phyloP scores from a whole-genome alignment of 2,113 vertebrate species.

The Osmerus mordax region DNA sequence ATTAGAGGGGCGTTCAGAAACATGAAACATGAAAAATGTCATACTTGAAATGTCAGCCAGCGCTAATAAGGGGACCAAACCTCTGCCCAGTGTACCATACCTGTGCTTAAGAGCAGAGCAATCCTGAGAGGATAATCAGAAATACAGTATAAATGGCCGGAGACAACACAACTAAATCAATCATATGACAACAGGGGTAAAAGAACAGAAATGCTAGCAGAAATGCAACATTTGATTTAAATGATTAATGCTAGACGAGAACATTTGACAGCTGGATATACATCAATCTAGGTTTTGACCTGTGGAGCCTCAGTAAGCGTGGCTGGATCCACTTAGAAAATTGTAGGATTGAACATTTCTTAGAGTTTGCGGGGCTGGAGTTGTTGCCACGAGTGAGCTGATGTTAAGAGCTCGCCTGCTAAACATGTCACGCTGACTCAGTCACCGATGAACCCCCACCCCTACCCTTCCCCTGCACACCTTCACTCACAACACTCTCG shows the following conservation, averaged over 20 bases:
- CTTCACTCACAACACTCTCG: constrained; percentile 58
- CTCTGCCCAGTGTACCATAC: not conserved
- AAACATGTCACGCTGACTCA: constrained; percentile 54
- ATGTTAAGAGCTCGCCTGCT: constrained; percentile 42
- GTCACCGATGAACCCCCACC: constrained; percentile 50
- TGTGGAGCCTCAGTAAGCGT: no score
- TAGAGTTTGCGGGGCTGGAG: not conserved
- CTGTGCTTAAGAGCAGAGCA: not conserved
- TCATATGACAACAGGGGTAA: no score
- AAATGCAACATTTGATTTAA: not conserved
- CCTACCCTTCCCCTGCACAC: constrained; percentile 23
- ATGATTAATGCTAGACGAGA: no score
- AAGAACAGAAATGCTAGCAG: not conserved
- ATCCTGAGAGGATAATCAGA: not conserved
- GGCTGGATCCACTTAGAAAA: no score
- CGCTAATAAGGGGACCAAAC: constrained; percentile 49
- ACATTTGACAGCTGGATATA: no score
- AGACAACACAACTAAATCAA: no score
- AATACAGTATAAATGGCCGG: not conserved
- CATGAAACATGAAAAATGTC: constrained; percentile 39
- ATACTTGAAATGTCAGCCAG: constrained; percentile 59
- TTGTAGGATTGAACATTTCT: not conserved
- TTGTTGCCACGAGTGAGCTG: constrained; percentile 1
- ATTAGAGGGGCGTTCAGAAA: constrained; percentile 17
- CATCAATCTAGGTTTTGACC: no score